Base-by-base conservation (phyloP, 2,797 vertebrate genomes). In the Jordanella pulchra region DNA sequence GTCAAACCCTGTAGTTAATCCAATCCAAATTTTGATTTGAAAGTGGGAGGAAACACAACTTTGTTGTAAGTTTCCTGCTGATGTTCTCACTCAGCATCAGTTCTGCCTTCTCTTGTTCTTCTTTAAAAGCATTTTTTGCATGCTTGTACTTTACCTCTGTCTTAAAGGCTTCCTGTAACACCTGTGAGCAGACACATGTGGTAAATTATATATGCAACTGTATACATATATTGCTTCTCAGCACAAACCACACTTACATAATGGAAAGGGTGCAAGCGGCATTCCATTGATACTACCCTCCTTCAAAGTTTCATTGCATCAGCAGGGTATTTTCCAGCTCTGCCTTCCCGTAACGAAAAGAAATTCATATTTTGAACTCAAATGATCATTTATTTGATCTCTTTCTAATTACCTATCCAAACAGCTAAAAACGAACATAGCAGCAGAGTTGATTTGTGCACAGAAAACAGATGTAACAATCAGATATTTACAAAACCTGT, bases 331-430 rank as follows among this genome's bases (percentile, higher is more conserved):
- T 93, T n/a, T 64, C 53, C 84, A 87, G 81, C 79, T 73, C 72
- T 54, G 66, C 50, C 78, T 94, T 94, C 92, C 92, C 90, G 94
- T 90, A 93, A 94, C 54, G 55, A 71, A 70, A 35, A 83, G 65
- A 75, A 70, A 71, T 58, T 83, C 17, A 65, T 64, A 67, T 3
- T 3, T 58, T 61, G 39, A 61, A 25, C 21, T 58, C 25, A 39
- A 32, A 58, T 70, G 32, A 47, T 53, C 76, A 4, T 79, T 71
- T 10, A 11, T 30, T 14, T 56, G 47, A n/a, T n/a, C 55, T 77
- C 7, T 64, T 6, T 65, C 42, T 35, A 1, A 45, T 66, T 39
- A 12, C 69, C 61, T 14, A 4, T 39, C 69, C 1, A 53, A 67
- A 63, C 14, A 47, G 3, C 28, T 13, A 39, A 39, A 14, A 60